Base-by-base conservation (phyloP, 2,113 vertebrate genomes). In the Peucedramus taeniatus region DNA sequence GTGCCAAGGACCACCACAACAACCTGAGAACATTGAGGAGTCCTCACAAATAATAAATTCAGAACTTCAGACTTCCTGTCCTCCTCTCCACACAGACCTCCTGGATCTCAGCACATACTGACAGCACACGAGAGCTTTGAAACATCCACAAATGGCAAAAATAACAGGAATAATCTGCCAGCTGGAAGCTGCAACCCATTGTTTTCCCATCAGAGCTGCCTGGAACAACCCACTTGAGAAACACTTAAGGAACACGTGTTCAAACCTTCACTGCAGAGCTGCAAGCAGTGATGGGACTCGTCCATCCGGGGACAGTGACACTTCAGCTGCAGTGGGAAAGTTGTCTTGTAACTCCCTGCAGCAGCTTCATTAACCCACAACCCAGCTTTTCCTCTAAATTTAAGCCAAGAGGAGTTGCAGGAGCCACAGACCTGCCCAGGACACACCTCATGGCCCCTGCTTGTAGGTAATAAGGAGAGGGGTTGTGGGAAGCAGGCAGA, bases 241-340 rank as follows among this genome's bases (percentile, higher is more conserved):
- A 47, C 33, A 15, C 63, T 56, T 33, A 3, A 28, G 11, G 7
- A 69, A 11, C 79, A 64, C 61, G 3, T 6, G 33, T 26, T 44
- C 20, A 39, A 83, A 64, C 35, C 39, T 59, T 63, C 39, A 11
- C 75, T 17, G 60, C n/a, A 13, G 81, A 60, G 83, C 60, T 39
- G 37, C 49, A 54, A 39, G 42, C 4, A 0, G 17, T 15, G n/a
- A n/a, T 0, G 0, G 61, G 61, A 23, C 3, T 1, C 1, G 0
- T 47, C 72, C 7, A 1, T 47, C 0, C 1, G 50, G 57, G 10
- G 49, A 68, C 4, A 18, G 50, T 6, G 45, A 87, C 84, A 44
- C 35, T 44, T 11, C 37, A 0, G 6, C 77, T 49, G 20, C 1
- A 0, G 7, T 4, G 8, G 47, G 40, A 77, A 13, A 19, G 30